Conservation (phyloP, 2,888 invertebrate species). For the Zygogramma bicolorata region DNA sequence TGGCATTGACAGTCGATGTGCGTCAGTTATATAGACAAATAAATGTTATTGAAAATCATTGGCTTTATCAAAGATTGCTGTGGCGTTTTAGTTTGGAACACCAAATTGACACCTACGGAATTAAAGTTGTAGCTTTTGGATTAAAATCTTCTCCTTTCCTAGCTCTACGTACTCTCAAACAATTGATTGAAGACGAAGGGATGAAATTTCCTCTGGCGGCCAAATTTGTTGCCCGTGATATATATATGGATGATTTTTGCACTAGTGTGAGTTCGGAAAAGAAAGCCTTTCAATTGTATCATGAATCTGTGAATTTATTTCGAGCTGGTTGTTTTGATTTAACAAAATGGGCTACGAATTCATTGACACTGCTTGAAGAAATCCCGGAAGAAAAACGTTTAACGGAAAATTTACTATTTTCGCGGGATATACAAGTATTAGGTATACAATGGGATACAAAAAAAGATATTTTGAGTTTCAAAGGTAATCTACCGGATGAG, state of each 20-base stretch:
- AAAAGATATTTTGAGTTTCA: too few relatives aligned
- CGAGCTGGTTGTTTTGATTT: too few relatives aligned
- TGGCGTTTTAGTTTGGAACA: conserved; percentile 4
- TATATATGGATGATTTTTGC: not conserved
- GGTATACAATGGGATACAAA: too few relatives aligned
- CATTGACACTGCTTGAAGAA: too few relatives aligned
- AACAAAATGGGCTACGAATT: too few relatives aligned
- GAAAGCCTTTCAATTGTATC: too few relatives aligned
- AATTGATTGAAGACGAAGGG: not conserved
- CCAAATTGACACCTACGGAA: conserved; percentile 7
- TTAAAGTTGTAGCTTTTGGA: conserved; percentile 18
- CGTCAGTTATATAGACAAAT: conserved; percentile 8
- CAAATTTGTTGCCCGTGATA: not conserved
- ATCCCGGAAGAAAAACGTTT: too few relatives aligned
- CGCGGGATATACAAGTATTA: too few relatives aligned
- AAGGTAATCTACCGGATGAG: too few relatives aligned
- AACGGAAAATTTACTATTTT: too few relatives aligned
- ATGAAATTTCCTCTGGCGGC: not conserved
- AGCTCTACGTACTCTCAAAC: conserved; percentile 11
- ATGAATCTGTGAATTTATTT: too few relatives aligned
- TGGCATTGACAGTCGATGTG: conserved; percentile 6
- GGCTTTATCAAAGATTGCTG: conserved; percentile 14
- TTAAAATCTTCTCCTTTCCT: conserved; percentile 22
- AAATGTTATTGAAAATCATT: not conserved
- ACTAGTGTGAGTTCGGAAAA: not conserved